Percentiles rank a stretch among this genome's conserved stretches.
Conservation (phyloP, 1,140 invertebrate genomes). For the Portunus trituberculatus region DNA sequence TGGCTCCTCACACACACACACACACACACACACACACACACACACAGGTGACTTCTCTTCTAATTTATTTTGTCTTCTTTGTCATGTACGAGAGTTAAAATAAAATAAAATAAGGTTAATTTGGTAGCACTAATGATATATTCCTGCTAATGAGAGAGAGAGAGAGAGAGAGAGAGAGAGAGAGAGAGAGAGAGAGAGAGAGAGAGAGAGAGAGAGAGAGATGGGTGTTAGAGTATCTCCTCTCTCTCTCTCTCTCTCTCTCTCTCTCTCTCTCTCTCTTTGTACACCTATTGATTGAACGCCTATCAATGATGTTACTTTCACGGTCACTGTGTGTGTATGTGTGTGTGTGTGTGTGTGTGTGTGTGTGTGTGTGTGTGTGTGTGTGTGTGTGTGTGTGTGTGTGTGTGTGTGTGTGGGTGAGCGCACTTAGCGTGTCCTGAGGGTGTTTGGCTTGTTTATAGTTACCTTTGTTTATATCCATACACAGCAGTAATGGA, state of each 20-base stretch:
- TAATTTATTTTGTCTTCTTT: not conserved
- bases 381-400: not conserved
- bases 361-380: conserved; percentile 3
- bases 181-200: conserved; percentile 20
- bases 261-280: too few relatives aligned
- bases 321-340: not conserved
- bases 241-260: too few relatives aligned
- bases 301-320: not conserved
- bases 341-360: conserved; percentile 20
- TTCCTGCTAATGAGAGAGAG: not conserved
- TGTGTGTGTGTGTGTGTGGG: too few relatives aligned
- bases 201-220: not conserved
- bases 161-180: conserved; percentile 20
- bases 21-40: conserved; percentile 1
- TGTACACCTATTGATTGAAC: not conserved
- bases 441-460: not conserved
- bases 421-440: not conserved
- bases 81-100: not conserved
- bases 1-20: not conserved
- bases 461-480: not conserved
- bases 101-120: too few relatives aligned
- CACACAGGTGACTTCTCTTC: not conserved
- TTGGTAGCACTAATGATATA: too few relatives aligned
- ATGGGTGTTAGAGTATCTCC: too few relatives aligned
- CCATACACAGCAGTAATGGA: too few relatives aligned